Evolutionary conservation across 53 echinoderm and acorn worm genomes (phyloP).

Genomic region (Stichopus horrens): DNA sequence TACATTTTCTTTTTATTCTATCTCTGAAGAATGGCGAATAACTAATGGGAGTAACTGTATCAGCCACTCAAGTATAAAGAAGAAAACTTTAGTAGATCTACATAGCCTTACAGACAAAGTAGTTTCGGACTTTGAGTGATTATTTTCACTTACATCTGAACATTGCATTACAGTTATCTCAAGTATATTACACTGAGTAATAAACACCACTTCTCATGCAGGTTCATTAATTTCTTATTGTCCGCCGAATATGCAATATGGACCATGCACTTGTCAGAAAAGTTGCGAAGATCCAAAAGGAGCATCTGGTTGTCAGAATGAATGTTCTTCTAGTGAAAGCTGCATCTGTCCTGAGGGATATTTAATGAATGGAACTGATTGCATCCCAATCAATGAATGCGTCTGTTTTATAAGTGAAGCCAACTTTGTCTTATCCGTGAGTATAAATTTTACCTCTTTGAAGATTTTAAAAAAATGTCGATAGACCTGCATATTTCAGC

Average conservation of each 20-base stretch:
- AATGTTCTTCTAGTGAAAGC: background rate
- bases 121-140: too few relatives aligned
- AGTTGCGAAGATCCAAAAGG: background rate
- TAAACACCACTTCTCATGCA: background rate
- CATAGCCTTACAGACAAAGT: too few relatives aligned
- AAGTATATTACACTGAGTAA: too few relatives aligned
- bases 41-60: too few relatives aligned
- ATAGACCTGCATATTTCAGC: too few relatives aligned
- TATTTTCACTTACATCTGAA: too few relatives aligned
- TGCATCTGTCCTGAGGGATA: slow-evolving; percentile 14
- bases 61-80: too few relatives aligned
- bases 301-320: background rate
- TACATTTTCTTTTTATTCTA: too few relatives aligned
- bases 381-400: background rate
- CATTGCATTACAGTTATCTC: too few relatives aligned
- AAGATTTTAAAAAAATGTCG: too few relatives aligned
- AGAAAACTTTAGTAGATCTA: too few relatives aligned
- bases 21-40: too few relatives aligned
- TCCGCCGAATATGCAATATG: background rate
- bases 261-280: background rate
- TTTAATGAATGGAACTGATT: slow-evolving; percentile 1
- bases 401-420: background rate
- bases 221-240: background rate
- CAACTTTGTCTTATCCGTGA: slow-evolving; percentile 6
- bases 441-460: background rate